Percentiles rank a stretch among this genome's conserved stretches.
These are phyloP conservation scores for Phylloscopus whistleri DNA, from an alignment of 2,113 vertebrate genomes.

Conservation along the genomic window DNA sequence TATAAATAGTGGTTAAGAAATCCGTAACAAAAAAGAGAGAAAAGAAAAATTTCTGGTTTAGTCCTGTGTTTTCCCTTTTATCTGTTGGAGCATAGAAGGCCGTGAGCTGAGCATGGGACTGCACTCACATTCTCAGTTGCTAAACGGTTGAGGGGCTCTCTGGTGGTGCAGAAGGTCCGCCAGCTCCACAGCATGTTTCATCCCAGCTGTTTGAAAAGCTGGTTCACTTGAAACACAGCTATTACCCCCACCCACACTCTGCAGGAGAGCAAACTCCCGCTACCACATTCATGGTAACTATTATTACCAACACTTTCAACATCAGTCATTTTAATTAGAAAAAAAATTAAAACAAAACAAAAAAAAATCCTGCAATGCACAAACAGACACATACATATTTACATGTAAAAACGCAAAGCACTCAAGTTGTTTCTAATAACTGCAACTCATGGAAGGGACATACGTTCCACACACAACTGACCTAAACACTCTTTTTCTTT, in stretches of 20 bases:
- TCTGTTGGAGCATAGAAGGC: neutral
- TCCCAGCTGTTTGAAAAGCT: neutral
- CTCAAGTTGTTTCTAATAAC: conserved; percentile 43
- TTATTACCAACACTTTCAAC: conserved; percentile 53
- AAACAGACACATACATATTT: neutral
- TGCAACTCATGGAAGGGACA: conserved; percentile 43
- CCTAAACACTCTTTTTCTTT: conserved; percentile 22
- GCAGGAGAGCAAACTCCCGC: conserved; percentile 13
- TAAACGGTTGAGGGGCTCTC: neutral
- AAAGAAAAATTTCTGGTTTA: neutral
- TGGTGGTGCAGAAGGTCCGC: neutral
- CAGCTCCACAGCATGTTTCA: neutral
- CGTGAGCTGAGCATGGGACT: neutral
- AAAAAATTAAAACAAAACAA: neutral
- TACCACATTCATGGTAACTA: conserved; percentile 57
- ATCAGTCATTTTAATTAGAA: conserved; percentile 39
- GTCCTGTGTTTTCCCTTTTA: neutral
- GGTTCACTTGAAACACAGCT: conserved; percentile 44
- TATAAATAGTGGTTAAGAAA: neutral
- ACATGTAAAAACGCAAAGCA: conserved; percentile 42
- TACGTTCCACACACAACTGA: conserved; percentile 29
- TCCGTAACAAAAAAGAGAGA: neutral
- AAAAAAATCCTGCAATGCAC: neutral
- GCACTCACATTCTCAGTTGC: neutral
- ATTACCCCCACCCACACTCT: conserved; percentile 3